Percentiles rank a stretch among this genome's conserved stretches.
Conservation (phyloP, 2,797 vertebrate genomes). For the Chrysocyon brachyurus region DNA sequence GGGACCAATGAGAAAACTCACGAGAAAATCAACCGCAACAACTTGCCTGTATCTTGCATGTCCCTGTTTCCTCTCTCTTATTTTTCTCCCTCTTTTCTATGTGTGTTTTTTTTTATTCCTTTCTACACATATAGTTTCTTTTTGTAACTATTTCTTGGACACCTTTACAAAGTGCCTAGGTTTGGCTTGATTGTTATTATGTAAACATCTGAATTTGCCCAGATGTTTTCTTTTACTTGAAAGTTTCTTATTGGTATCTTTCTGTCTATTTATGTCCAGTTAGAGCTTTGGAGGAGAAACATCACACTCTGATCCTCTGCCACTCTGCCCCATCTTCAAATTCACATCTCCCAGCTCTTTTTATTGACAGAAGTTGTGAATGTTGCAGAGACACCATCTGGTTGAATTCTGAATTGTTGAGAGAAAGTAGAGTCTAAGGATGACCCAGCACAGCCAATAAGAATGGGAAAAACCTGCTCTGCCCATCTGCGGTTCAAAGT, state of each 20-base stretch:
- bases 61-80: neutral
- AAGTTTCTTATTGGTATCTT: neutral
- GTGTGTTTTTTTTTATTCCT: neutral
- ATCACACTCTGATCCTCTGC: neutral
- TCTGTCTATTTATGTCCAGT: neutral
- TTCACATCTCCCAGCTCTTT: neutral
- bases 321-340: neutral
- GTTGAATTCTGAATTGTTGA: neutral
- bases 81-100: neutral
- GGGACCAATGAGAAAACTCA: conserved; percentile 40
- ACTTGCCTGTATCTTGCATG: neutral
- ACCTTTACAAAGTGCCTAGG: neutral
- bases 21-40: neutral
- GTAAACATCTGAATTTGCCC: neutral
- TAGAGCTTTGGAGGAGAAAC: neutral
- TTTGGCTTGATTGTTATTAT: neutral
- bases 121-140: neutral
- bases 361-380: neutral
- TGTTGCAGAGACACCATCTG: neutral
- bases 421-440: neutral
- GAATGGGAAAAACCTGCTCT: neutral
- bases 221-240: neutral
- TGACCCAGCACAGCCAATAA: no score
- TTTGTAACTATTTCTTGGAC: neutral
- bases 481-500: neutral